Evolutionary conservation across 2,113 vertebrate genomes (phyloP), one percentile per base, ranked within the genome.

Genomic region (Raja brachyura): DNA sequence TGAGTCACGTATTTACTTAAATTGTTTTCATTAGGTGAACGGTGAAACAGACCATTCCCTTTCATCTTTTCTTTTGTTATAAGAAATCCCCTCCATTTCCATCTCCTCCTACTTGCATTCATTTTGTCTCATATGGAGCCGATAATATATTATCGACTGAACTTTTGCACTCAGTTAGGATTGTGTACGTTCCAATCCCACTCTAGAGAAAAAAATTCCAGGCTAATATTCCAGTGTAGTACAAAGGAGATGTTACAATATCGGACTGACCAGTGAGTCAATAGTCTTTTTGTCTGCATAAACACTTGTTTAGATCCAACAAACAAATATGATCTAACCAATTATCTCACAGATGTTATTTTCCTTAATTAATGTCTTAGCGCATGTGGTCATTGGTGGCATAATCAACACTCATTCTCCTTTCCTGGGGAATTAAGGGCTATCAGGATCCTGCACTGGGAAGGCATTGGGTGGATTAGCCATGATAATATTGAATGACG

Each of bases 11-110:
- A 95, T 97, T 97, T 97, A 96, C 96, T 96, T 95, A 95, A 94
- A 78, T 93, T 97, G 97, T 97, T 97, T 97, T 97, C 96, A 96
- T 96, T 96, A 96, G 97, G 97, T 97, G 97, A 25, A 86, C 10
- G 83, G 59, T 88, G 59, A 88, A 86, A 63, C 83, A 63, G 59
- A 88, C 59, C 83, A 61, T 31, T 88, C 83, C 18, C 1, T n/a
- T 25, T 61, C 25, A 25, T 10, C 28, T 85, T 48, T 83, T 25
- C 79, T 54, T 88, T 66, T 66, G 59, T 88, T 63, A 0, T 31
- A 31, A 5, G 83, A n/a, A 88, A 88, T 63, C 16, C 28, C 59
- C 59, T 31, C 25, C 83, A 14, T 25, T 63, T 86, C 14, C 28
- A 13, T 86, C 56, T 63, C 59, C 13, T 33, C 75, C n/a, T 63